Conservation (phyloP, 1,140 invertebrate species). For the Papilio dardanus region DNA sequence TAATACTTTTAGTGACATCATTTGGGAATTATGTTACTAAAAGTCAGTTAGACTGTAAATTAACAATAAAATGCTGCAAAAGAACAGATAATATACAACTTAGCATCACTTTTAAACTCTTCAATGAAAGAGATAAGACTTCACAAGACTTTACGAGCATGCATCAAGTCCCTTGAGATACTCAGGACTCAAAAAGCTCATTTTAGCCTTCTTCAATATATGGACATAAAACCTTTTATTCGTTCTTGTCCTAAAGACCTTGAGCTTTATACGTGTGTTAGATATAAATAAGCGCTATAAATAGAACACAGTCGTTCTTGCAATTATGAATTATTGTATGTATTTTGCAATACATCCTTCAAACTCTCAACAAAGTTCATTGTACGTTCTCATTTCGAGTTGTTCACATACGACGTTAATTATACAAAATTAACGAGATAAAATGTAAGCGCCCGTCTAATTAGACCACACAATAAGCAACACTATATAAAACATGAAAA, state of each 20-base stretch:
- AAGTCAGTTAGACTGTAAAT: neutral
- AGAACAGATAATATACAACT: neutral
- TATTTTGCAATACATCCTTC: neutral
- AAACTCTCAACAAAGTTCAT: neutral
- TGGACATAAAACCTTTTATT: neutral
- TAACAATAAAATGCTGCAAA: neutral
- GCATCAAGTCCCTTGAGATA: neutral
- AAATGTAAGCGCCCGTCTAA: neutral
- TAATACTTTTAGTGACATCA: no score
- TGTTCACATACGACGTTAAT: conserved; percentile 15
- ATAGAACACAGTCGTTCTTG: conserved; percentile 13
- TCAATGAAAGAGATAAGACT: neutral
- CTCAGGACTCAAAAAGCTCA: neutral
- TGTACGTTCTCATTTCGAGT: conserved; percentile 11
- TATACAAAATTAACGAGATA: conserved; percentile 22
- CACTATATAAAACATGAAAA: neutral
- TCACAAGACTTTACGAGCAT: neutral
- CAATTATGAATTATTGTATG: neutral
- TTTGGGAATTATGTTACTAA: no score
- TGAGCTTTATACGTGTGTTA: conserved; percentile 16
- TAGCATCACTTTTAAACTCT: neutral
- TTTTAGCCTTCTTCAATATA: neutral
- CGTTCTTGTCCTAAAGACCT: conserved; percentile 5
- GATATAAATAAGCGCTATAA: conserved; percentile 25
- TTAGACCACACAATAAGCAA: neutral